These are phyloP conservation scores for Dasypus novemcinctus DNA, from an alignment of 2,113 vertebrate genomes.

Conservation along the genomic window DNA sequence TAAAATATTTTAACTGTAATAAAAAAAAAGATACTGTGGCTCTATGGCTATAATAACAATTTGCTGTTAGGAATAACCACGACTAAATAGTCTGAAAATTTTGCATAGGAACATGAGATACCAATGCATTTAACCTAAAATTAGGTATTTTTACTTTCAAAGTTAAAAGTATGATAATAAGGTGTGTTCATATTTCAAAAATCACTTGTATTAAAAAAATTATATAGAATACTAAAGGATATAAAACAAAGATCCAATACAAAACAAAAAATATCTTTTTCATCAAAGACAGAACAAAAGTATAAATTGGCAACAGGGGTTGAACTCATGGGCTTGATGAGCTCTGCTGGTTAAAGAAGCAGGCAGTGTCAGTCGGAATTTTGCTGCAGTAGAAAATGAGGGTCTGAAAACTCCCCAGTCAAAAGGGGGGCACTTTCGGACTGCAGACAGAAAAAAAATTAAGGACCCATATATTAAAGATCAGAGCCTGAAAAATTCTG, in stretches of 20 bases:
- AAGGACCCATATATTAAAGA: rapidly evolving
- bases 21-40: not conserved
- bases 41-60: not conserved
- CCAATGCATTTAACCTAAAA: not conserved
- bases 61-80: not conserved
- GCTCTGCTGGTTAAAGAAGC: not conserved
- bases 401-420: not conserved
- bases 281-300: not conserved
- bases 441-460: rapidly evolving
- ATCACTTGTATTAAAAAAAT: not conserved
- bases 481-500: not conserved
- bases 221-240: not conserved
- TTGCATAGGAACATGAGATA: not conserved
- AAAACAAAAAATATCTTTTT: not conserved
- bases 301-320: not conserved
- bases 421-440: not conserved
- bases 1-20: not conserved
- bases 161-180: not conserved
- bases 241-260: not conserved
- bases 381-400: not conserved
- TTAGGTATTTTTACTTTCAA: not conserved
- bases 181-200: not conserved
- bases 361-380: no score
- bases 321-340: not conserved
- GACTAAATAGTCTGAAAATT: not conserved